Conservation (phyloP, 1,140 invertebrate genomes). For the Teleogryllus occipitalis region DNA sequence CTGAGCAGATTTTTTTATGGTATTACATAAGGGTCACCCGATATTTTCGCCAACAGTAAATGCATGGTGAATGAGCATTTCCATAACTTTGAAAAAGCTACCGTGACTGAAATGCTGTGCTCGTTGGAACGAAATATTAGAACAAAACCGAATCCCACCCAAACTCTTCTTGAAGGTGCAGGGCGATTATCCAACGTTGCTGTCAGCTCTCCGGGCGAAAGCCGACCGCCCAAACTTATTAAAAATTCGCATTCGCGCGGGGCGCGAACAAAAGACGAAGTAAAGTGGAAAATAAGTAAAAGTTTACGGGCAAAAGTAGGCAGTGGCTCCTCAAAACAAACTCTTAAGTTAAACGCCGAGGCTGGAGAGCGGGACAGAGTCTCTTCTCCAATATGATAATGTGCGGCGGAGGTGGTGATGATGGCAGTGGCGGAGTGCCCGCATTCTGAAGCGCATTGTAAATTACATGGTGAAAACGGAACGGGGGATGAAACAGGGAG, state of each 20-base stretch:
- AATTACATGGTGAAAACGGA: background rate
- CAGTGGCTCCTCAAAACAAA: background rate
- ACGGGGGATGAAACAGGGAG: background rate
- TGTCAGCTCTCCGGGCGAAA: background rate
- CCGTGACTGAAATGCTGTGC: background rate
- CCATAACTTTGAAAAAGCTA: too few relatives aligned
- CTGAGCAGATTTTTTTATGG: too few relatives aligned
- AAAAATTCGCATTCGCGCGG: background rate
- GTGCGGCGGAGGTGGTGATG: background rate
- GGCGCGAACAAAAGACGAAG: background rate
- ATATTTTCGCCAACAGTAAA: too few relatives aligned
- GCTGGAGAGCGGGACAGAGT: background rate
- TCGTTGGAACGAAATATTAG: background rate
- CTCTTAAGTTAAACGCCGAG: background rate
- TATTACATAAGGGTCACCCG: too few relatives aligned
- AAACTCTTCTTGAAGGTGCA: background rate
- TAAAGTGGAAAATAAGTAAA: constrained; percentile 2
- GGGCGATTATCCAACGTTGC: background rate
- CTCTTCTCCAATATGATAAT: constrained; percentile 12
- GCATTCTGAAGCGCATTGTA: background rate
- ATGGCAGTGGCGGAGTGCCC: background rate
- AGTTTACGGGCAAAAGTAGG: background rate
- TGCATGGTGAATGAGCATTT: too few relatives aligned
- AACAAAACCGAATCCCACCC: background rate
- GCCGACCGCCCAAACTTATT: background rate